Evolutionary conservation across 2,888 invertebrate genomes (phyloP), one percentile per base, ranked within the genome.

Genomic region (Agrenia bidenticulata): DNA sequence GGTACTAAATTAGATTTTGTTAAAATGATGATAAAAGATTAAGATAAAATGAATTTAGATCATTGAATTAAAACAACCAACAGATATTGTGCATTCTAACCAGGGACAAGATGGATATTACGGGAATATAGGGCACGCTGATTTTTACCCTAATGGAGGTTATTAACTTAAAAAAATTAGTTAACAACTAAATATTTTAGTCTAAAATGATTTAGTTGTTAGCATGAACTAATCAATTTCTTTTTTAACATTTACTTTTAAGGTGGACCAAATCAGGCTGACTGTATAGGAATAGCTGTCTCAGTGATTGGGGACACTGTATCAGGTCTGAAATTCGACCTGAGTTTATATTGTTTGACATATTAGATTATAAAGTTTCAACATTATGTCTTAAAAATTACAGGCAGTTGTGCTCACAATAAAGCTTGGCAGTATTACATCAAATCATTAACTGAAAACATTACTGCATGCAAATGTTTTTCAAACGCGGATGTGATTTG

Each of bases 231-330:
- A n/a, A n/a, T n/a, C 11, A 39, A 39, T 15, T 39, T 39, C 15
- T 39, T 15, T 51, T 51, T 51, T 2, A 15, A 15, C 21, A n/a
- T n/a, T n/a, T 39, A 59, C 59, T 62, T 65, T 57, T 61, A 61
- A 26, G 72, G 72, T 19, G 72, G 72, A 5, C 72, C 72, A 41
- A 69, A 65, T 32, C 72, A 72, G 64, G 64, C 67, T 19, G 67
- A 67, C 24, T 72, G 69, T 32, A n/a, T 66, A 7, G 56, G 37
- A 5, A 26, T 56, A 5, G 63, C 58, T 17, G 27, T 45, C 9
- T 64, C 57, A 15, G 37, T 51, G 7, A 50, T 66, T 19, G 21
- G 54, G 4, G 55, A 61, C 19, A 68, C 69, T n/a, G 62, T 64
- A 39, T 59, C 68, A 26, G 72, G 72, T 72, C 49, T 9, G 17